Conservation (phyloP, 2,888 invertebrate species). For the Catocala nupta region DNA sequence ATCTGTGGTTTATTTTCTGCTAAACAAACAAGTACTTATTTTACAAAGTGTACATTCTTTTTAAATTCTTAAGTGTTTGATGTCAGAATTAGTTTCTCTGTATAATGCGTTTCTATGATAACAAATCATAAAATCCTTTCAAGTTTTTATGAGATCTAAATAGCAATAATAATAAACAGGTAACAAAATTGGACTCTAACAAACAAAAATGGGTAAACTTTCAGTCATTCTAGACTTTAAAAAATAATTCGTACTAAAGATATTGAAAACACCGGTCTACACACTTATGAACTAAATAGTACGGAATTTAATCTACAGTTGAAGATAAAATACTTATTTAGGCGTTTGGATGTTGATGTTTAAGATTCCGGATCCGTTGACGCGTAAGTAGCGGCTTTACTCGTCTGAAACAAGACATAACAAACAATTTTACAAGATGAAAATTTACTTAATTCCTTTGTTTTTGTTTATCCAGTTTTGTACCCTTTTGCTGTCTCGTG, state of each 20-base stretch:
- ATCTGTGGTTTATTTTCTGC: conserved; percentile 5
- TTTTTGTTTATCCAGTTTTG: too few relatives aligned
- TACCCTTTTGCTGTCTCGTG: too few relatives aligned
- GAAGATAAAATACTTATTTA: conserved; percentile 44
- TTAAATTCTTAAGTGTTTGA: conserved; percentile 17
- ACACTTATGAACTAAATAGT: conserved; percentile 47
- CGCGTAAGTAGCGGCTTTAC: conserved; percentile 73
- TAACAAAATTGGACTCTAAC: conserved; percentile 58
- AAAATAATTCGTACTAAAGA: conserved; percentile 39
- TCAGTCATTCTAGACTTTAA: conserved; percentile 53
- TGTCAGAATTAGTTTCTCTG: conserved; percentile 31
- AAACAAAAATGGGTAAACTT: conserved; percentile 50
- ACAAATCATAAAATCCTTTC: conserved; percentile 30
- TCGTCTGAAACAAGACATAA: conserved; percentile 70
- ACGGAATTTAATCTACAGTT: conserved; percentile 39
- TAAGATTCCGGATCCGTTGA: conserved; percentile 75
- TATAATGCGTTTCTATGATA: conserved; percentile 28
- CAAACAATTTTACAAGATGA: too few relatives aligned
- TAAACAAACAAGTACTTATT: conserved; percentile 27
- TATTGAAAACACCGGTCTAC: conserved; percentile 40
- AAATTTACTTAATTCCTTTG: too few relatives aligned
- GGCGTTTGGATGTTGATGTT: conserved; percentile 31
- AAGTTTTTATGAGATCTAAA: conserved; percentile 54
- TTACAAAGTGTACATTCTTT: conserved; percentile 9
- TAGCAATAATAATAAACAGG: conserved; percentile 54